These are phyloP conservation scores for Zeuzera pyrina DNA, from an alignment of 2,888 invertebrate genomes.

Conservation along the genomic window DNA sequence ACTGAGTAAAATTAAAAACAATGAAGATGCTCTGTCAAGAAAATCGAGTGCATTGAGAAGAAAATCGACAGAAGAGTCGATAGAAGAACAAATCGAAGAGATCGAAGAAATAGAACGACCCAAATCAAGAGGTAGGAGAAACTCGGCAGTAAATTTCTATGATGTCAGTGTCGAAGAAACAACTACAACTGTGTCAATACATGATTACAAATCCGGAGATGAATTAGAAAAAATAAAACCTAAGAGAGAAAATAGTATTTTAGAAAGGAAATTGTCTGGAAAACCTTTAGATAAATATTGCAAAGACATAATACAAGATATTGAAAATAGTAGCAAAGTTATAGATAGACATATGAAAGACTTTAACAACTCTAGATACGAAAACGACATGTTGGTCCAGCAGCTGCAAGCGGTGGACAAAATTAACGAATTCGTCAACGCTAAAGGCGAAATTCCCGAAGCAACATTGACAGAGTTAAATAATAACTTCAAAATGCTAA, in stretches of 20 bases:
- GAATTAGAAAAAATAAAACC: slow-evolving; percentile 21
- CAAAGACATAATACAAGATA: slow-evolving; percentile 57
- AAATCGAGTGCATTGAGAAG: slow-evolving; percentile 42
- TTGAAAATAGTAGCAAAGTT: slow-evolving; percentile 55
- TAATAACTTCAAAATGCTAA: slow-evolving; percentile 55
- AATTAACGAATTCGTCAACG: slow-evolving; percentile 58
- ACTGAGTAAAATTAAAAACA: slow-evolving; percentile 51
- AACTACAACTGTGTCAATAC: slow-evolving; percentile 23
- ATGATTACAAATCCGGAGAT: slow-evolving; percentile 26
- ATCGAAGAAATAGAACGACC: slow-evolving; percentile 37
- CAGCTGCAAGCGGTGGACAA: slow-evolving; percentile 66
- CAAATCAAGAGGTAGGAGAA: slow-evolving; percentile 48
- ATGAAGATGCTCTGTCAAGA: slow-evolving; percentile 38
- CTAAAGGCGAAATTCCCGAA: slow-evolving; percentile 39
- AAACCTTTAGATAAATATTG: slow-evolving; percentile 58
- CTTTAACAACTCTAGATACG: slow-evolving; percentile 51
- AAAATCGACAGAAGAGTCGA: slow-evolving; percentile 46
- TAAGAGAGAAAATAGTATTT: slow-evolving; percentile 30
- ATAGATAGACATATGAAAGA: slow-evolving; percentile 68
- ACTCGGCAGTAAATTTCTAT: slow-evolving; percentile 48
- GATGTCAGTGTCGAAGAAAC: slow-evolving; percentile 31
- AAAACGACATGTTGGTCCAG: slow-evolving; percentile 62
- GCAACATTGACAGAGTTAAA: slow-evolving; percentile 47
- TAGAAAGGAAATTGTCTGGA: slow-evolving; percentile 33
- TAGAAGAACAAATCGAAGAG: slow-evolving; percentile 43